Base-by-base conservation (phyloP, 2,113 vertebrate species). In the Panurus biarmicus region DNA sequence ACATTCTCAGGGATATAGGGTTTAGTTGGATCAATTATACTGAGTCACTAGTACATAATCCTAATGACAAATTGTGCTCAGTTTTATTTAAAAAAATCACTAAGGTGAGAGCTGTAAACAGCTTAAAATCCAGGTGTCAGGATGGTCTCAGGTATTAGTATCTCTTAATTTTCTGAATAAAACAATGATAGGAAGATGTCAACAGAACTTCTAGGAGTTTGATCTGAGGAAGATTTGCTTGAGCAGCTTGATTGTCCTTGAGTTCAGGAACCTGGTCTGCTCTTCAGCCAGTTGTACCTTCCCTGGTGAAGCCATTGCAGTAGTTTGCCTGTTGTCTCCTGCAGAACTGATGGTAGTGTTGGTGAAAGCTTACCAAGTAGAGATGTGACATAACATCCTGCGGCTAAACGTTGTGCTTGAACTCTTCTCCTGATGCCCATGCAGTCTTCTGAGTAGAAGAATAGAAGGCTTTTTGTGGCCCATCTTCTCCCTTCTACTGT, bases 361-460 rank as follows among this genome's bases (percentile, higher is more conserved):
- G 58, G 25, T 90, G 60, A 33, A 62, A 57, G 21, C 20, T 12
- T 22, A 5, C 5, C 4, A 31, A 35, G n/a, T 1, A 2, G 50
- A 36, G 45, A 36, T n/a, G n/a, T 42, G 26, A 58, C 26, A 13
- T 31, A 28, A 22, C 9, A 5, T 35, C 11, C 5, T 61, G 9
- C 29, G 89, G 66, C 53, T 79, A 35, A 48, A 14, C 1, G 0
- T 15, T 9, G 14, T 24, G 6, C n/a, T 74, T 0, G 0, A 24
- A 9, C 19, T 75, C 57, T 58, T 75, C 5, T 14, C 6, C 1
- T n/a, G 17, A 35, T 78, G 31, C 31, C 45, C 45, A 0, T 33
- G 9, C 50, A 38, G 8, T 40, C 10, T 62, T 54, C 83, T 67
- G 33, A 12, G 40, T n/a, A 42, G 44, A 66, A 60, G 36, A 58